These are phyloP conservation scores for Eurois occulta DNA, from an alignment of 2,888 invertebrate species.

Conservation along the genomic window DNA sequence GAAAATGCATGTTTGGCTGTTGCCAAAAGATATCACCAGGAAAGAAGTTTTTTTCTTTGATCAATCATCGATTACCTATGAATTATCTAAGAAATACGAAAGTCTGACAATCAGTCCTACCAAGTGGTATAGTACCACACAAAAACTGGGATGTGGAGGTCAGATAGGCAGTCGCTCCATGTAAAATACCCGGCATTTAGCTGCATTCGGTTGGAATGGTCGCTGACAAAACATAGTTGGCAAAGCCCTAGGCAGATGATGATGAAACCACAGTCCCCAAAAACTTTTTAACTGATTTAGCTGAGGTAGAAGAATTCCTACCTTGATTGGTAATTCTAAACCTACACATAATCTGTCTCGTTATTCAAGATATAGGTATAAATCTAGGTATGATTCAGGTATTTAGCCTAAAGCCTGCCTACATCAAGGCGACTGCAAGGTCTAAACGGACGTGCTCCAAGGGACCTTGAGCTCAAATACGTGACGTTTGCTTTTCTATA, in stretches of 20 bases:
- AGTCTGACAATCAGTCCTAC: neutral
- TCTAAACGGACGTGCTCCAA: conserved; percentile 55
- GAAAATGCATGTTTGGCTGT: neutral
- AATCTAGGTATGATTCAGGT: conserved; percentile 31
- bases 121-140: neutral
- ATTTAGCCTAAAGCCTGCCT: conserved; percentile 44
- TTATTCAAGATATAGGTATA: neutral
- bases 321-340: neutral
- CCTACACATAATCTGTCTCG: neutral
- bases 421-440: conserved; percentile 60
- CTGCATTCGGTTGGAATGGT: neutral
- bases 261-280: neutral
- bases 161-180: neutral
- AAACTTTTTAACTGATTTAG: neutral
- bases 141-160: neutral
- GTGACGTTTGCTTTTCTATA: conserved; percentile 49
- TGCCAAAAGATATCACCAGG: neutral
- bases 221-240: neutral
- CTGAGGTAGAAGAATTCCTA: neutral
- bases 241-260: neutral
- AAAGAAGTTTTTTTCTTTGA: neutral
- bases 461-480: conserved; percentile 60
- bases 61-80: neutral
- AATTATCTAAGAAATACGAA: neutral
- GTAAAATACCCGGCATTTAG: neutral